Conservation (phyloP, 1,140 invertebrate genomes). For the Camponotus floridanus region DNA sequence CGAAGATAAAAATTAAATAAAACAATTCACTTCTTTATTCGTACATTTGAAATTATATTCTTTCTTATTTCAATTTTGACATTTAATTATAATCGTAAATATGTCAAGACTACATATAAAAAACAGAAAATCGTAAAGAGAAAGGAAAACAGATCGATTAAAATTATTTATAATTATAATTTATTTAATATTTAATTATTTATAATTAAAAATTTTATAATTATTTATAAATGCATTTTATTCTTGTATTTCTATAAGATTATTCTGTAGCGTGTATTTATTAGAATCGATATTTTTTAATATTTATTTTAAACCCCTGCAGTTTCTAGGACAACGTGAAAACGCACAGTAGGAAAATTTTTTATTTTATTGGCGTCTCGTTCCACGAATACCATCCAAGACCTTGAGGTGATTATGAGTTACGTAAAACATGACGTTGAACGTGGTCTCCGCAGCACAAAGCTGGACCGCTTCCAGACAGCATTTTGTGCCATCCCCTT, state of each 20-base stretch:
- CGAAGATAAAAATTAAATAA: background rate
- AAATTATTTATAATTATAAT: too few relatives aligned
- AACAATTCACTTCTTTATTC: background rate
- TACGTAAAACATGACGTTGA: slow-evolving; percentile 48
- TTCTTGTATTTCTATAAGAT: background rate
- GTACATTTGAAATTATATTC: slow-evolving; percentile 1
- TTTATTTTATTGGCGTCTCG: background rate
- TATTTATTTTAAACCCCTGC: slow-evolving; percentile 2
- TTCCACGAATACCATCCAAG: slow-evolving; percentile 25
- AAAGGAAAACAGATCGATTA: background rate
- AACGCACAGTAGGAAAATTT: background rate
- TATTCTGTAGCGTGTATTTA: background rate
- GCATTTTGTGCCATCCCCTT: slow-evolving; percentile 16
- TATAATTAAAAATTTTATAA: too few relatives aligned
- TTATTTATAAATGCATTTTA: background rate
- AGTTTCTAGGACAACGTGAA: background rate
- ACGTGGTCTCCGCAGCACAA: slow-evolving; percentile 38
- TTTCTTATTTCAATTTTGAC: background rate
- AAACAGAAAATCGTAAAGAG: too few relatives aligned
- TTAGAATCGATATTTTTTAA: background rate
- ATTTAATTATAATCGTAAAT: background rate
- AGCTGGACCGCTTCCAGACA: slow-evolving; percentile 65
- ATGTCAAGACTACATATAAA: background rate
- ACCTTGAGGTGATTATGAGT: slow-evolving; percentile 56
- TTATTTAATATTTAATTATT: too few relatives aligned